A percentile compares a stretch with the other conserved stretches of the same genome.
Evolutionary conservation across 1,140 invertebrate genomes (phyloP).

Genomic region (Drosophila teissieri): DNA sequence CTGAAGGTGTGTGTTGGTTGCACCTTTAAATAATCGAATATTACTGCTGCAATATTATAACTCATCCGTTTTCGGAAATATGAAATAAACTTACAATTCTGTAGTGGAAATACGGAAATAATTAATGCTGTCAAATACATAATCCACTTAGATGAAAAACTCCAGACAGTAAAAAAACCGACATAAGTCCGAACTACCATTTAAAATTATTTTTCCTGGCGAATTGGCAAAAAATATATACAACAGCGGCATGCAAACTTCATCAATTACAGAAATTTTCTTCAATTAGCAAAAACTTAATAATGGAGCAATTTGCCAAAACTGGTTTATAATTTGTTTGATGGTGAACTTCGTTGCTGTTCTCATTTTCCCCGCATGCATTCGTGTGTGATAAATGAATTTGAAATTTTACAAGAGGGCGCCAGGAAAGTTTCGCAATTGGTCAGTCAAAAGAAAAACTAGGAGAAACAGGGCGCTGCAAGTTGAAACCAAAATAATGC

Average conservation of each 20-base stretch:
- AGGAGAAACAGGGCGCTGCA: slow-evolving; percentile 9
- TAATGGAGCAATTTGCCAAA: slow-evolving; percentile 45
- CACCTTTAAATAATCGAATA: background rate
- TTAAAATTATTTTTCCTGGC: background rate
- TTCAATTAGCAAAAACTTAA: slow-evolving; percentile 63
- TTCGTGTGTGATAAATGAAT: slow-evolving; percentile 58
- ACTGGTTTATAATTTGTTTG: slow-evolving; percentile 53
- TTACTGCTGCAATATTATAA: background rate
- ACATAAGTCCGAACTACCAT: background rate
- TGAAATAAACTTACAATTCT: too few relatives aligned
- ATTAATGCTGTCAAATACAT: background rate
- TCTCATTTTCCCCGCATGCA: slow-evolving; percentile 30
- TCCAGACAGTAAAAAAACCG: background rate
- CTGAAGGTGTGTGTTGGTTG: background rate
- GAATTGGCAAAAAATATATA: slow-evolving; percentile 5
- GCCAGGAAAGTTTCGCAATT: slow-evolving; percentile 43
- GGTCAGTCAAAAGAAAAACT: slow-evolving; percentile 37
- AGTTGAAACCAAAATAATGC: slow-evolving; percentile 70
- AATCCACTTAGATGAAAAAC: background rate
- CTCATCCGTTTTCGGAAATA: background rate
- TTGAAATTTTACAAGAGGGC: slow-evolving; percentile 42
- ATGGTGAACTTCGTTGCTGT: slow-evolving; percentile 21
- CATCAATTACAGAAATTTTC: slow-evolving; percentile 48
- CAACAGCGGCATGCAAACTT: slow-evolving; percentile 29
- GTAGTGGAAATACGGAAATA: background rate